Percentiles rank a stretch among this genome's conserved stretches.
Conservation (phyloP, 2,797 vertebrate genomes). For the Gymnoscopelus microlampas region DNA sequence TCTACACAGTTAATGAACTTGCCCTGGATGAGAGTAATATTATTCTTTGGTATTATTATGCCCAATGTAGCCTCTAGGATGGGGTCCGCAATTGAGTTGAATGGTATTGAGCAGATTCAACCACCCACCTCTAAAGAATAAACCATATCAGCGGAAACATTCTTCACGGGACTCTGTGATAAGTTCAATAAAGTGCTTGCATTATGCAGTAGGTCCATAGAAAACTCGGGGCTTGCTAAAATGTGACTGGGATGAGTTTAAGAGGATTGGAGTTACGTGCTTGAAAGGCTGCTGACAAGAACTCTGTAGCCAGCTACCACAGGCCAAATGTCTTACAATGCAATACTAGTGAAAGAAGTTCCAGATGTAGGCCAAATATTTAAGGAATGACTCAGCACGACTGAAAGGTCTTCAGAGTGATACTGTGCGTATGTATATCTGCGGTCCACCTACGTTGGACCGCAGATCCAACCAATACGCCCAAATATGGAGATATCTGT, state of each 20-base stretch:
- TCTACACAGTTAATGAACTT: slow-evolving; percentile 36
- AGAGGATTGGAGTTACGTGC: slow-evolving; percentile 13
- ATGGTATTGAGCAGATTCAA: slow-evolving; percentile 39
- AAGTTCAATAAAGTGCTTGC: slow-evolving; percentile 4
- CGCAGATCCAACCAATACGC: no score
- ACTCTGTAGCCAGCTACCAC: slow-evolving; percentile 13
- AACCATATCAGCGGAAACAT: slow-evolving; percentile 8
- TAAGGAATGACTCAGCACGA: slow-evolving; percentile 59
- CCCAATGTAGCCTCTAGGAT: background rate
- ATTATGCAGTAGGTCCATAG: slow-evolving; percentile 16
- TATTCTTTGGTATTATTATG: background rate
- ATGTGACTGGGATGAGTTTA: slow-evolving; percentile 10
- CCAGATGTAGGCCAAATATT: slow-evolving; percentile 44
- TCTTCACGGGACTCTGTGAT: slow-evolving; percentile 26
- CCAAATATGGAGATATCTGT: no score
- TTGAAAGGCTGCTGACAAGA: slow-evolving; percentile 35
- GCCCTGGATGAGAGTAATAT: slow-evolving; percentile 3
- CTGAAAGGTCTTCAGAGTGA: slow-evolving; percentile 31
- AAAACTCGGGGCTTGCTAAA: slow-evolving; percentile 8
- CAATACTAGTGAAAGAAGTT: slow-evolving; percentile 31
- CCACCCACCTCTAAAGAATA: slow-evolving; percentile 16
- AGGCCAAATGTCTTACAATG: slow-evolving; percentile 16
- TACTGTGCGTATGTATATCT: no score
- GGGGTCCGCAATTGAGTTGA: slow-evolving; percentile 23
- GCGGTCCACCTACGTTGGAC: no score